Evolutionary conservation across 2,113 vertebrate species (phyloP), one percentile per base, ranked within the genome.

Genomic region (Clinocottus analis): DNA sequence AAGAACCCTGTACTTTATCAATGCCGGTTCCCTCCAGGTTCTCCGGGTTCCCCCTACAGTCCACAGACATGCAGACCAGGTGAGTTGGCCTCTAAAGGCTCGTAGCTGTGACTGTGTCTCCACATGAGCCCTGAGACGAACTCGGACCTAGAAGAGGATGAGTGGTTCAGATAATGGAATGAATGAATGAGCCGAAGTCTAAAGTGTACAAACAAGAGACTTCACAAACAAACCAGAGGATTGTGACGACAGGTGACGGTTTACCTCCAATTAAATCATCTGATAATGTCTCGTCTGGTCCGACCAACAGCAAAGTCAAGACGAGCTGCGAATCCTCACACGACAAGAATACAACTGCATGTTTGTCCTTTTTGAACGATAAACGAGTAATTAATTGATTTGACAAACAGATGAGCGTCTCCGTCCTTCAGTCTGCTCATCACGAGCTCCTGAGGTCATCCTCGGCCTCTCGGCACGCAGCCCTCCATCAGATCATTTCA

Each of bases 401-500:
- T n/a, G n/a, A n/a, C n/a, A n/a, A n/a, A n/a, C n/a, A n/a, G n/a
- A n/a, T n/a, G n/a, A n/a, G n/a, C n/a, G n/a, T n/a, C n/a, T n/a
- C n/a, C n/a, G n/a, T n/a, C n/a, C n/a, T n/a, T n/a, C n/a, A n/a
- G n/a, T n/a, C n/a, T n/a, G n/a, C n/a, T n/a, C n/a, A n/a, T n/a
- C n/a, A n/a, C n/a, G n/a, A n/a, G n/a, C n/a, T n/a, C n/a, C n/a
- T n/a, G n/a, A n/a, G n/a, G n/a, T n/a, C 27, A 58, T 27, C 19
- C 33, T 3, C 39, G 33, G 60, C 62, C 14, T 58, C 61, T 51
- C 37, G 56, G 62, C 73, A 90, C 64, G 43, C 80, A 66, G 17
- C 5, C 29, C 75, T 82, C 74, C 74, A 77, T 83, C 61, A 75
- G 62, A 62, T 85, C 23, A 75, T 62, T 71, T 74, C 72, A 47